Evolutionary conservation across 2,888 invertebrate species (phyloP), one percentile per base, ranked within the genome.

Genomic region (Dolomedes plantarius): DNA sequence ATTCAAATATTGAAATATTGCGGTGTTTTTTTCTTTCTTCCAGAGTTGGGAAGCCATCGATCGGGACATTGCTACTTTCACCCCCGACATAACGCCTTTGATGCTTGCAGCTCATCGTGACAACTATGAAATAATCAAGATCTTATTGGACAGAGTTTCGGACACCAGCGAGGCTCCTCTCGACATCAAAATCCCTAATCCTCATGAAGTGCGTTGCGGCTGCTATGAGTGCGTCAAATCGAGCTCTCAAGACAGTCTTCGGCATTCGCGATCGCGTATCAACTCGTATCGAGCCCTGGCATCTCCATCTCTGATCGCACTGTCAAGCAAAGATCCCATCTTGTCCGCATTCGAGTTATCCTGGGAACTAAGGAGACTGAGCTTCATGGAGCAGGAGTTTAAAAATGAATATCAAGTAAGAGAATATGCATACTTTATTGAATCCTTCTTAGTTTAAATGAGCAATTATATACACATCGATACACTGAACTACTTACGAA

Each of bases 271-370:
- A 78, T 96, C 97, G 0, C 94, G 98, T 29, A 95, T 98, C 72
- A 98, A 98, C 91, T 96, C 97, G 90, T 98, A 98, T 92, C 94
- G 95, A 88, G 98, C 98, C 0, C 92, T 98, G 76, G 95, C 98
- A 0, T 97, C 97, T 90, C 97, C 98, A 0, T 98, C 98, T 0
- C 94, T 98, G 72, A 98, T 98, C 89, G 97, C 97, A 0, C 92
- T 98, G 41, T 97, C 97, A 39, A 97, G 97, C 9, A 95, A 94
- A 82, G 98, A 98, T 92, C 98, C 98, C 0, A 94, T 98, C 77
- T 93, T 98, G 89, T 98, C 98, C 0, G 96, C 98, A 19, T 98
- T 98, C 91, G 96, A 98, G 91, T 92, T 98, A 68, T 97, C 93
- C 89, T 92, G 93, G 91, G 93, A 93, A 89, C 89, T 91, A n/a